Evolutionary conservation across 2,888 invertebrate species (phyloP), one percentile per base, ranked within the genome.

Genomic region (Drosophila macrospina): DNA sequence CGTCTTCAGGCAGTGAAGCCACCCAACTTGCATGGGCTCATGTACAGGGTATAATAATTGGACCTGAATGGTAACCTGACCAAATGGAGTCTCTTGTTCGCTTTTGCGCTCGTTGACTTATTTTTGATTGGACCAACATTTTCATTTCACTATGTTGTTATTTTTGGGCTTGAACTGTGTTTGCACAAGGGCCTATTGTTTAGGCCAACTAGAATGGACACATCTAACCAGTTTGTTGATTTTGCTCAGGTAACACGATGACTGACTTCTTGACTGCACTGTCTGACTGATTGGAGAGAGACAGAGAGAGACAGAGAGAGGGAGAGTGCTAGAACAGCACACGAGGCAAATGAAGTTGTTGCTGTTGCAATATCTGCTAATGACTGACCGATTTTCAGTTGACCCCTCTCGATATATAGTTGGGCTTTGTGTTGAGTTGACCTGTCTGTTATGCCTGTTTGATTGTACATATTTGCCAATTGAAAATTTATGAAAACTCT

Each of bases 111-210:
- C 61, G 67, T 72, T 72, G 67, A 83, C 80, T 86, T 72, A 69
- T 72, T 74, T 83, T 76, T 70, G 78, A 79, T 86, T 83, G 67
- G 72, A 37, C 61, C 42, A 60, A 76, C 72, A 73, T 77, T 80
- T 82, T 64, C 77, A 78, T 75, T 86, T 83, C 69, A 78, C 66
- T 55, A 50, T 56, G 47, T 72, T 78, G 77, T 73, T 74, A 69
- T 59, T 59, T 63, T 62, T 67, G 44, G 71, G 50, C 70, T 69
- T 37, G 56, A 60, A 50, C 59, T 45, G 54, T 34, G 66, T 55
- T 57, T 59, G 54, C 42, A 28, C 41, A 45, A 45, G 59, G 70
- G 69, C 63, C 78, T 83, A 76, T 78, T 80, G 74, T 80, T 80
- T 68, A 64, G 57, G 64, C 56, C 55, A 59, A 74, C 44, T 26